Evolutionary conservation across 2,797 vertebrate species (phyloP).

Genomic region (Buceros bicornis): DNA sequence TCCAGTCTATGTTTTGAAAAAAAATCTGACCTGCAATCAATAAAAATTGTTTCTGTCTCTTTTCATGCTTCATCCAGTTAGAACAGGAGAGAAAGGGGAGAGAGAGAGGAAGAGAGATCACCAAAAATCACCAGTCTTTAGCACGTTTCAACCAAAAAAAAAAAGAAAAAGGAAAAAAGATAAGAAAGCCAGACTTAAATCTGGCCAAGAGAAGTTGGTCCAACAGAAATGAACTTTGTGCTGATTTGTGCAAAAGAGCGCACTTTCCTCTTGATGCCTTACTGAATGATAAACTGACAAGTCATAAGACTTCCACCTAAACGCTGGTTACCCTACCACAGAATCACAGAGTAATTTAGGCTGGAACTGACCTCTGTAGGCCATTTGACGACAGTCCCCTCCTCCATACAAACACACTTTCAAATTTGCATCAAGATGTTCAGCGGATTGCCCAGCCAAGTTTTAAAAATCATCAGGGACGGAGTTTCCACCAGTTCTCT

Average conservation of each 20-base stretch:
- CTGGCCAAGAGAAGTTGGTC: neutral
- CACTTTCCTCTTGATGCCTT: neutral
- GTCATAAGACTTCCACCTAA: neutral
- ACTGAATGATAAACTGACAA: neutral
- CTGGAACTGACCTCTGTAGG: neutral
- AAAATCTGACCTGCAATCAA: neutral
- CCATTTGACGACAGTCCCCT: neutral
- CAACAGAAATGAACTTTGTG: neutral
- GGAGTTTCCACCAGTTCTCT: neutral
- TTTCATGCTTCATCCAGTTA: neutral
- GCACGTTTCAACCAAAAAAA: neutral
- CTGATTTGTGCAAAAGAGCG: neutral
- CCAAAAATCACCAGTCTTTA: neutral
- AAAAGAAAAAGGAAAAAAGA: too few species aligned
- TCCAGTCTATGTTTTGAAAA: neutral
- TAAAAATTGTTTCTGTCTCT: neutral
- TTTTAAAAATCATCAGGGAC: neutral
- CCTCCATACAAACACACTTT: neutral
- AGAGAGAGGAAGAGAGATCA: neutral
- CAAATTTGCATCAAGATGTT: neutral
- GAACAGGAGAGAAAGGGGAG: neutral
- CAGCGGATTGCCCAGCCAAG: neutral
- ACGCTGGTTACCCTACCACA: neutral
- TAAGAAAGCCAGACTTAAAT: accelerated
- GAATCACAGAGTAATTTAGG: neutral